A percentile compares a stretch with the other conserved stretches of the same genome.
phyloP scores from a whole-genome alignment of 2,797 vertebrate genomes.

The Aulostomus chinensis region DNA sequence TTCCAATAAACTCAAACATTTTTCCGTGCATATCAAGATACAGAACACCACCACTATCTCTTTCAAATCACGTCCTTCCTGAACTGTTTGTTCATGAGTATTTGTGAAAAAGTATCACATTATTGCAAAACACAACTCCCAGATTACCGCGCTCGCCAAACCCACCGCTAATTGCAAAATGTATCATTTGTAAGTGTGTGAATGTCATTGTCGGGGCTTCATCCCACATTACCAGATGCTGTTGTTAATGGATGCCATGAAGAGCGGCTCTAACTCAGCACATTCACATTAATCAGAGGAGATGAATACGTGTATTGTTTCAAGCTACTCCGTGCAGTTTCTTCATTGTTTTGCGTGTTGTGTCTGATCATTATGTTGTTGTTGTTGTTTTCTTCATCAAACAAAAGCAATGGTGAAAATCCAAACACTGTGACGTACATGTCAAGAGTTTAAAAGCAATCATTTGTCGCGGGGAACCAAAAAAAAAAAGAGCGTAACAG shows the following conservation, averaged over 20 bases:
- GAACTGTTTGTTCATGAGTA: not conserved
- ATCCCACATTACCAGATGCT: slow-evolving; percentile 55
- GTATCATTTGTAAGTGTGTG: slow-evolving; percentile 3
- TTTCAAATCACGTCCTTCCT: not conserved
- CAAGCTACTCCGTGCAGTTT: slow-evolving; percentile 3
- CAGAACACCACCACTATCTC: too few relatives aligned
- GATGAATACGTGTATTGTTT: slow-evolving; percentile 27
- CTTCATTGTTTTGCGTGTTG: slow-evolving; percentile 2
- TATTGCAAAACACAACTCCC: not conserved
- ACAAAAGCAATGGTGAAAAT: not conserved
- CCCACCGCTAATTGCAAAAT: slow-evolving; percentile 9
- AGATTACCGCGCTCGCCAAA: slow-evolving; percentile 5
- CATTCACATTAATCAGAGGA: slow-evolving; percentile 9
- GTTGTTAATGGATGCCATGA: slow-evolving; percentile 22
- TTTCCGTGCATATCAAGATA: too few relatives aligned
- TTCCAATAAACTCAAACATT: too few relatives aligned
- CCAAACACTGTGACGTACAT: too few relatives aligned
- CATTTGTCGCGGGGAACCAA: slow-evolving; percentile 2
- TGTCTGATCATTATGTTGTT: slow-evolving; percentile 2
- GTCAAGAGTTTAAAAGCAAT: too few relatives aligned
- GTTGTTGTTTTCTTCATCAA: slow-evolving; percentile 5
- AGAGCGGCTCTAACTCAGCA: slow-evolving; percentile 14
- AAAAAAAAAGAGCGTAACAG: slow-evolving; percentile 25
- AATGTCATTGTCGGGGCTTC: slow-evolving; percentile 22
- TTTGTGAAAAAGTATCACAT: too few relatives aligned